These are phyloP conservation scores for Sylvia atricapilla DNA, from an alignment of 2,113 vertebrate species.

Conservation along the genomic window DNA sequence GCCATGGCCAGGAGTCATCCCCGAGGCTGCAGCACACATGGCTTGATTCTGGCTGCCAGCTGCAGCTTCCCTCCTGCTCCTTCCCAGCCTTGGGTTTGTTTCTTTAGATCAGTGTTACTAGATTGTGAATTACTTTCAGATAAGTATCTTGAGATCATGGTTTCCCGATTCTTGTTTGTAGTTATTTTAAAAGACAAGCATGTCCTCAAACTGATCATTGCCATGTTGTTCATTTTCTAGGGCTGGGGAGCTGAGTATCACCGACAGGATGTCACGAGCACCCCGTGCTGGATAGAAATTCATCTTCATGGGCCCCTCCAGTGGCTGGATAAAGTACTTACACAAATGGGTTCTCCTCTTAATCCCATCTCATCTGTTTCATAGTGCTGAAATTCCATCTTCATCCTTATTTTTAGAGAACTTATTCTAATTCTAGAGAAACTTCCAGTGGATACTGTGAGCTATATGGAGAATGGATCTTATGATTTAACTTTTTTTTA, in stretches of 20 bases:
- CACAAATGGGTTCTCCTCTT: slow-evolving; percentile 96
- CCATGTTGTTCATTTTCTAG: slow-evolving; percentile 63
- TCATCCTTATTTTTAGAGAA: slow-evolving; percentile 65
- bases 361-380: slow-evolving; percentile 98
- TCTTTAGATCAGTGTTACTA: background rate
- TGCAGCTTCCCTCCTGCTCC: background rate
- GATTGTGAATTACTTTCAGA: background rate
- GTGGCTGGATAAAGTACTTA: slow-evolving; percentile 99
- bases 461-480: slow-evolving; percentile 73
- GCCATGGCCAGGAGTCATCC: background rate
- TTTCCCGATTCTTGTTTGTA: background rate
- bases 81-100: background rate
- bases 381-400: slow-evolving; percentile 79
- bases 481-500: slow-evolving; percentile 47
- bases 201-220: background rate
- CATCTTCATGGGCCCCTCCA: slow-evolving; percentile 96
- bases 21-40: background rate
- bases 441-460: slow-evolving; percentile 77
- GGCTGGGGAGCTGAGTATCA: slow-evolving; percentile 98
- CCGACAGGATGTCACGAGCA: slow-evolving; percentile 96
- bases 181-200: background rate
- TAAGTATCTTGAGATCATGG: background rate
- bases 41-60: background rate
- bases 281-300: slow-evolving; percentile 98
- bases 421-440: slow-evolving; percentile 75